phyloP scores from a whole-genome alignment of 2,888 invertebrate genomes.

The Melieria omissa region DNA sequence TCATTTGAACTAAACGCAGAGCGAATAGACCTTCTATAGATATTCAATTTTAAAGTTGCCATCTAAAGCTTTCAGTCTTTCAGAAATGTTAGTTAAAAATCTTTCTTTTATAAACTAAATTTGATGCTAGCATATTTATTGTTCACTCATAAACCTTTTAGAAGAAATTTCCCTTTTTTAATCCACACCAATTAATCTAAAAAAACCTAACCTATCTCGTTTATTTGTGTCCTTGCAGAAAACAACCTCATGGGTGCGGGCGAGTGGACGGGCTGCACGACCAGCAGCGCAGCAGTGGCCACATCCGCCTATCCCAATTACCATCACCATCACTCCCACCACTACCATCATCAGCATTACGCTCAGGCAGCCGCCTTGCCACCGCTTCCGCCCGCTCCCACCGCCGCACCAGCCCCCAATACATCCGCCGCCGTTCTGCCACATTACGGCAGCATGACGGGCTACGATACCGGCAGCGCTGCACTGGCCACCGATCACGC shows the following conservation, averaged over 20 bases:
- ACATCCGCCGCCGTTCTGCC: conserved; percentile 64
- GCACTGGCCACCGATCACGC: conserved; percentile 62
- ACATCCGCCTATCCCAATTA: conserved; percentile 43
- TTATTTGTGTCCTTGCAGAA: conserved; percentile 63
- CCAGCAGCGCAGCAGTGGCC: conserved; percentile 63
- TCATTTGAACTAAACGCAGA: too few species aligned
- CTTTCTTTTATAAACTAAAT: too few species aligned
- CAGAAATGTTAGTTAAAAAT: too few species aligned
- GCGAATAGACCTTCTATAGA: too few species aligned
- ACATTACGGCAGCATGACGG: conserved; percentile 68
- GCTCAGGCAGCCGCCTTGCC: conserved; percentile 62
- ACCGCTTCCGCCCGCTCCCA: conserved; percentile 66
- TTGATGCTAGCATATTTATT: too few species aligned
- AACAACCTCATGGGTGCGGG: conserved; percentile 73
- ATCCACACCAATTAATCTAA: background rate
- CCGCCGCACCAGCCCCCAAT: conserved; percentile 55
- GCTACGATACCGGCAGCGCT: conserved; percentile 53
- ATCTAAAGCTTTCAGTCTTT: too few species aligned
- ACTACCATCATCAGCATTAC: conserved; percentile 58
- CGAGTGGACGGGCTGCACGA: conserved; percentile 74
- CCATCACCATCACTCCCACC: conserved; percentile 52
- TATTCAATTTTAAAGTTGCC: too few species aligned
- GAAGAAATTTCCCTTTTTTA: background rate
- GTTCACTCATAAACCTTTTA: background rate
- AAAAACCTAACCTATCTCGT: background rate